phyloP scores from a whole-genome alignment of 1,140 invertebrate species.

The Heliconius congener region DNA sequence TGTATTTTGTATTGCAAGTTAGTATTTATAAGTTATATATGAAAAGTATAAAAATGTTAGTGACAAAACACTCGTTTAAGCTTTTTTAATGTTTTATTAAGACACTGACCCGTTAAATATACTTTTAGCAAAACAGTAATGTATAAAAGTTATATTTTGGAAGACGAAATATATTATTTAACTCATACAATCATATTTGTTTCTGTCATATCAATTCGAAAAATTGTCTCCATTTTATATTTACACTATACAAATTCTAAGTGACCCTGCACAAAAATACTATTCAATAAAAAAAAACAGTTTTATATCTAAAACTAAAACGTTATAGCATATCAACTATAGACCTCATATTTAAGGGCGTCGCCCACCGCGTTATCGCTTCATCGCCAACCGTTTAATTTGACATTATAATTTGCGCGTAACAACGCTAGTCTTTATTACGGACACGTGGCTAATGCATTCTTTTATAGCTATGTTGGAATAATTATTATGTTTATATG shows the following conservation, averaged over 20 bases:
- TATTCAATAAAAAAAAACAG: background rate
- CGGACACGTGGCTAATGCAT: conserved; percentile 1
- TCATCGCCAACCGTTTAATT: conserved; percentile 11
- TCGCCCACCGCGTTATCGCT: conserved; percentile 3
- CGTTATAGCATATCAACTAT: background rate
- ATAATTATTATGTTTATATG: background rate
- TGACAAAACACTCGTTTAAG: background rate
- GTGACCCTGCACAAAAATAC: background rate
- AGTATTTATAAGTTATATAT: background rate
- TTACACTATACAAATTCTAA: too few relatives aligned
- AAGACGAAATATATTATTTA: background rate
- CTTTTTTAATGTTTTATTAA: too few relatives aligned
- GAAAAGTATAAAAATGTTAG: too few relatives aligned
- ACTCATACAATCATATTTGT: background rate
- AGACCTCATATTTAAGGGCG: background rate
- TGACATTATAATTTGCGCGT: conserved; percentile 7
- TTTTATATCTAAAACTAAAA: background rate
- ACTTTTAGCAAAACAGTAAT: too few relatives aligned
- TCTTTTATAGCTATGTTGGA: background rate
- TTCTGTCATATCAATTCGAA: background rate
- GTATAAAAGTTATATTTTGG: too few relatives aligned
- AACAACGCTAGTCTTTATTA: background rate
- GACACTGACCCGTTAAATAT: too few relatives aligned
- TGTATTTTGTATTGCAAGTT: background rate
- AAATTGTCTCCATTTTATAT: background rate